Evolutionary conservation across 2,888 invertebrate genomes (phyloP).

Genomic region (Athalia cordata): DNA sequence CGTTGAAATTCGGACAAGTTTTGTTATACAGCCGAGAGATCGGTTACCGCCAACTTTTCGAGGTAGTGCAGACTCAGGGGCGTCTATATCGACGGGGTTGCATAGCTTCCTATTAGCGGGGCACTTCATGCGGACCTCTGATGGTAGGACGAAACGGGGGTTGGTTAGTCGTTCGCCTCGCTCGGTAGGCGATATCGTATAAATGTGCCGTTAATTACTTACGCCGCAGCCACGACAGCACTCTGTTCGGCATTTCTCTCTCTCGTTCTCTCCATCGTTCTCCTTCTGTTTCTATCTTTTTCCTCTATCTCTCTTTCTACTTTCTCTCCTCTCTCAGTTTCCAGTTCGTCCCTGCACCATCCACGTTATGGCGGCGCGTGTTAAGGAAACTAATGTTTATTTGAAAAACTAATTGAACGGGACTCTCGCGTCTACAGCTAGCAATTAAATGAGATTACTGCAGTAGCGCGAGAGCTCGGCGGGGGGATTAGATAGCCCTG

Average conservation of each 20-base stretch:
- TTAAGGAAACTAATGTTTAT: slow-evolving; percentile 72
- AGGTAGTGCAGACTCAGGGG: slow-evolving; percentile 34
- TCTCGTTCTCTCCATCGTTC: slow-evolving; percentile 46
- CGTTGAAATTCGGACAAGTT: neutral
- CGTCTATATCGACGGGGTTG: slow-evolving; percentile 45
- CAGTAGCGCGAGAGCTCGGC: slow-evolving; percentile 64
- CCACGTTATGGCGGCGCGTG: slow-evolving; percentile 69
- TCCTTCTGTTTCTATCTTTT: slow-evolving; percentile 49
- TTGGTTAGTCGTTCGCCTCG: slow-evolving; percentile 53
- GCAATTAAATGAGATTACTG: slow-evolving; percentile 73
- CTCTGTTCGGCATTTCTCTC: slow-evolving; percentile 46
- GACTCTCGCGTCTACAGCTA: slow-evolving; percentile 72
- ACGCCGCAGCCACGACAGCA: slow-evolving; percentile 66
- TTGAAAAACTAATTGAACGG: slow-evolving; percentile 72
- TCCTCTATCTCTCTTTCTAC: slow-evolving; percentile 50
- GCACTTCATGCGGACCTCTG: slow-evolving; percentile 63
- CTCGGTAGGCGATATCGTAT: slow-evolving; percentile 68
- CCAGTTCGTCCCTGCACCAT: slow-evolving; percentile 56
- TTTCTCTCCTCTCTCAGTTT: slow-evolving; percentile 41
- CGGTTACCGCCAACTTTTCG: slow-evolving; percentile 17
- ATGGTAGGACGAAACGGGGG: slow-evolving; percentile 49
- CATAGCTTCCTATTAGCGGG: slow-evolving; percentile 69
- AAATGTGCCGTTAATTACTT: slow-evolving; percentile 73
- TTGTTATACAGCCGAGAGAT: neutral
- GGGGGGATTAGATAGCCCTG: slow-evolving; percentile 72